Evolutionary conservation across 1,140 invertebrate species (phyloP).

Genomic region (Drosophila azteca): DNA sequence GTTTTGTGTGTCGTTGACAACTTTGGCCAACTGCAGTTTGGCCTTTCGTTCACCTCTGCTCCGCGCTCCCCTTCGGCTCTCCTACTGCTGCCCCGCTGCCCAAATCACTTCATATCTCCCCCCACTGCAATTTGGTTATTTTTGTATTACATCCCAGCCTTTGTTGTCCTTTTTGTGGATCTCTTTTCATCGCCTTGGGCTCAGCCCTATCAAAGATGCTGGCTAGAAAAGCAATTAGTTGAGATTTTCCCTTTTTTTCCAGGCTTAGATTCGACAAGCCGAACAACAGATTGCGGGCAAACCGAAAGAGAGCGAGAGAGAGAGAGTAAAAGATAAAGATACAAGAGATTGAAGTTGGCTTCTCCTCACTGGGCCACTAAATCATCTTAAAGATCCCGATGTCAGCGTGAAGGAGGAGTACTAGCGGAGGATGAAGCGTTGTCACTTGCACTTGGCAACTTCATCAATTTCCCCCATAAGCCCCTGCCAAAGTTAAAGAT

Average conservation of each 20-base stretch:
- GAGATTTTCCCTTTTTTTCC: slow-evolving; percentile 47
- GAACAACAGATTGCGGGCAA: slow-evolving; percentile 31
- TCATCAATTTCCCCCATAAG: slow-evolving; percentile 75
- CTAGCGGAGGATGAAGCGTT: slow-evolving; percentile 28
- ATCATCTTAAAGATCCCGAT: slow-evolving; percentile 41
- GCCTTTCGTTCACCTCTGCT: slow-evolving; percentile 38
- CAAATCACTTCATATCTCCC: slow-evolving; percentile 7
- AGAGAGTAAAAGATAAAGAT: too few relatives aligned
- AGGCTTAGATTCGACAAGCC: slow-evolving; percentile 11
- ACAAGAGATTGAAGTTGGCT: too few relatives aligned
- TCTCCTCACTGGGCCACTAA: slow-evolving; percentile 20
- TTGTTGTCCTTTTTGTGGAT: slow-evolving; percentile 26
- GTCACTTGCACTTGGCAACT: slow-evolving; percentile 77
- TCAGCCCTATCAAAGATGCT: slow-evolving; percentile 21
- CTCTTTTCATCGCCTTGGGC: slow-evolving; percentile 22
- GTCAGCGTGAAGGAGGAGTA: slow-evolving; percentile 1
- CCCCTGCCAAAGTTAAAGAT: slow-evolving; percentile 49
- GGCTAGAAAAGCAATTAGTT: slow-evolving; percentile 69
- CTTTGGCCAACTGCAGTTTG: slow-evolving; percentile 77
- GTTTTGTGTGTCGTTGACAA: slow-evolving; percentile 75
- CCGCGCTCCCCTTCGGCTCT: background rate
- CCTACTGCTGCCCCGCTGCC: too few relatives aligned
- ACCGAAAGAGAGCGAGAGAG: slow-evolving; percentile 24
- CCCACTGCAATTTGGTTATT: slow-evolving; percentile 62
- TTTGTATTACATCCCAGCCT: slow-evolving; percentile 53